phyloP scores from a whole-genome alignment of 2,797 vertebrate genomes.

The Thripadectes ignobilis region DNA sequence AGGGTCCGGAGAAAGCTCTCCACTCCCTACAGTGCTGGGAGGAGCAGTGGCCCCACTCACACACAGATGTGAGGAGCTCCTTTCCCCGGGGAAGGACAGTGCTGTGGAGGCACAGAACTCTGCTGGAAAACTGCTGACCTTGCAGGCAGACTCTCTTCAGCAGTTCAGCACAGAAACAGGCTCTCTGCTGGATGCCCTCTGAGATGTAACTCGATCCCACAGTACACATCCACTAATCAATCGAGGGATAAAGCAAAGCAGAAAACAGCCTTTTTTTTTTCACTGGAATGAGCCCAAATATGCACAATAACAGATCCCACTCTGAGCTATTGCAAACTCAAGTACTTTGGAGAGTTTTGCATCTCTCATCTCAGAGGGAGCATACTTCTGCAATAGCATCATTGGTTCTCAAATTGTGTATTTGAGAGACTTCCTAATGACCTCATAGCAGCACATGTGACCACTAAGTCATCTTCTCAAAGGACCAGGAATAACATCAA shows the following conservation, averaged over 20 bases:
- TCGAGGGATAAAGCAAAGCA: constrained; percentile 11
- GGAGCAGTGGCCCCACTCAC: neutral
- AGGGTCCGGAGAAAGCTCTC: neutral
- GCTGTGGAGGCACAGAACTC: neutral
- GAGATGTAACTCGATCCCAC: constrained; percentile 13
- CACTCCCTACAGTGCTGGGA: accelerated
- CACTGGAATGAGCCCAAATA: constrained; percentile 46
- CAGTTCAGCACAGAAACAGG: neutral
- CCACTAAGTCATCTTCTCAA: constrained; percentile 65
- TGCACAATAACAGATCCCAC: constrained; percentile 44
- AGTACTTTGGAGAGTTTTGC: constrained; percentile 25
- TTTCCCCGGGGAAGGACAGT: neutral
- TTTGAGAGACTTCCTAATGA: constrained; percentile 67
- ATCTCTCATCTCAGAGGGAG: constrained; percentile 21
- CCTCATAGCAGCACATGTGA: constrained; percentile 69
- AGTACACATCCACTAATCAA: constrained; percentile 10
- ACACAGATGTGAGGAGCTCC: neutral
- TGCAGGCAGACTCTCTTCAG: neutral
- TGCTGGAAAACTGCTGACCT: constrained; percentile 33
- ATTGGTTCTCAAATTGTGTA: constrained; percentile 2
- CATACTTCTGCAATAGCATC: constrained; percentile 63
- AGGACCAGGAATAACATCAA: constrained; percentile 64
- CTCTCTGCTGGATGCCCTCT: constrained; percentile 36
- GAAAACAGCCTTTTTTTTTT: neutral
- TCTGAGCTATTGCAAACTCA: constrained; percentile 4